phyloP scores from a whole-genome alignment of 2,888 invertebrate species.

The Caenorhabditis wallacei region DNA sequence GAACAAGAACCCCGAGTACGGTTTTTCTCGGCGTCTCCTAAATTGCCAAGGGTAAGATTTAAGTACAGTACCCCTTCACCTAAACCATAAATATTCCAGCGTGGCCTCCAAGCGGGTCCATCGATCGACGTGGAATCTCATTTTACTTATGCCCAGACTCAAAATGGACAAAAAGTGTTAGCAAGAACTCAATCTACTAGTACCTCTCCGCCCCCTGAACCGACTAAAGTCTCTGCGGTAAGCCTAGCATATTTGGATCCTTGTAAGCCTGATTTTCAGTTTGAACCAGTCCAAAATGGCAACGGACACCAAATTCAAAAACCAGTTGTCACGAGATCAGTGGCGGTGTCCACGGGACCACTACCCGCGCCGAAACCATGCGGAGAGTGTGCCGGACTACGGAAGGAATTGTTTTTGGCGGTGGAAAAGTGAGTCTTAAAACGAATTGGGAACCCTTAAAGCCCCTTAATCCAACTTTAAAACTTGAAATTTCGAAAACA shows the following conservation, averaged over 20 bases:
- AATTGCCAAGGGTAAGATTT: conserved; percentile 68
- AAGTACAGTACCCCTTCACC: conserved; percentile 3
- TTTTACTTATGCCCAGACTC: conserved; percentile 69
- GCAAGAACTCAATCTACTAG: conserved; percentile 66
- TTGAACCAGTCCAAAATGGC: conserved; percentile 33
- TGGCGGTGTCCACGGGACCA: conserved; percentile 73
- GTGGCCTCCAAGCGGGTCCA: conserved; percentile 62
- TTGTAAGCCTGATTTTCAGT: no score
- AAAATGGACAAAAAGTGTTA: conserved; percentile 68
- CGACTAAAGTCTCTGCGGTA: neutral
- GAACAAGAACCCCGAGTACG: conserved; percentile 57
- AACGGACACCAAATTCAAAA: conserved; percentile 12
- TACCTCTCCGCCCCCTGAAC: conserved; percentile 60
- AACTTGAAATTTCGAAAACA: no score
- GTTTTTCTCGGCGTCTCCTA: conserved; percentile 72
- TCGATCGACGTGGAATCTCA: conserved; percentile 62
- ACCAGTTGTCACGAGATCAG: conserved; percentile 47
- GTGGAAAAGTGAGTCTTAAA: conserved; percentile 44
- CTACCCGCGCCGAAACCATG: conserved; percentile 75
- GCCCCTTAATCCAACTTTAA: no score
- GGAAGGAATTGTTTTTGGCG: conserved; percentile 56
- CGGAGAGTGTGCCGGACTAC: conserved; percentile 69
- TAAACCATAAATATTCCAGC: conserved; percentile 8
- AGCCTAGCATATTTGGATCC: no score
- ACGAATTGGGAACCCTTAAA: no score